A percentile compares a stretch with the other conserved stretches of the same genome.
Conservation (phyloP, 2,113 vertebrate species). For the Coryphaenoides rupestris region DNA sequence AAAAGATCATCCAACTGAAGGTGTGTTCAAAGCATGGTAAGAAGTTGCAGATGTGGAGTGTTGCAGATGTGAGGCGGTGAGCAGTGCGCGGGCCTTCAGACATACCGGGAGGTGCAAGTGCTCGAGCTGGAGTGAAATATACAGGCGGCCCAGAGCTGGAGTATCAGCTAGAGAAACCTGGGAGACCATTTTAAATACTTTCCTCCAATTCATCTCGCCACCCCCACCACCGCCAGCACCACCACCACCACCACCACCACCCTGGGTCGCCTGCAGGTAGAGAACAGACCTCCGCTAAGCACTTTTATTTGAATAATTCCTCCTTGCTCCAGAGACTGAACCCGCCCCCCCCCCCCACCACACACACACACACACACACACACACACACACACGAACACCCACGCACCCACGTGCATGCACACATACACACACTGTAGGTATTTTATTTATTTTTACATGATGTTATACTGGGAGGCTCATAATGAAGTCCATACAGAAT, state of each 20-base stretch:
- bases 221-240: slow-evolving; percentile 32
- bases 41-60: neutral
- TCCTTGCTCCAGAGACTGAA: slow-evolving; percentile 59
- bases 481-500: too few species aligned
- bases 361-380: too few species aligned
- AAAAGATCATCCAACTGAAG: too few species aligned
- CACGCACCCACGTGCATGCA: too few species aligned
- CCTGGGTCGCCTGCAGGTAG: slow-evolving; percentile 71
- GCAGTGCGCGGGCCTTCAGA: neutral
- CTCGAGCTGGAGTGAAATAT: slow-evolving; percentile 1
- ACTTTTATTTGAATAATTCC: slow-evolving; percentile 85
- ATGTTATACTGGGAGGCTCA: too few species aligned
- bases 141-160: slow-evolving; percentile 8
- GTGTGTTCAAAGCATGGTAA: too few species aligned
- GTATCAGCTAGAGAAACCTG: slow-evolving; percentile 55
- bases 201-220: slow-evolving; percentile 76
- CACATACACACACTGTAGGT: too few species aligned
- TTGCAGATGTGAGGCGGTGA: slow-evolving; percentile 8
- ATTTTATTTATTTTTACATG: too few species aligned
- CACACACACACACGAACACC: too few species aligned
- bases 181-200: slow-evolving; percentile 74
- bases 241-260: slow-evolving; percentile 33
- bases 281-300: slow-evolving; percentile 82
- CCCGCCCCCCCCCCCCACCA: too few species aligned
- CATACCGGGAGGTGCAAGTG: neutral